A percentile compares a stretch with the other conserved stretches of the same genome.
Conservation (phyloP, 2,113 vertebrate species). For the Sitta europaea region DNA sequence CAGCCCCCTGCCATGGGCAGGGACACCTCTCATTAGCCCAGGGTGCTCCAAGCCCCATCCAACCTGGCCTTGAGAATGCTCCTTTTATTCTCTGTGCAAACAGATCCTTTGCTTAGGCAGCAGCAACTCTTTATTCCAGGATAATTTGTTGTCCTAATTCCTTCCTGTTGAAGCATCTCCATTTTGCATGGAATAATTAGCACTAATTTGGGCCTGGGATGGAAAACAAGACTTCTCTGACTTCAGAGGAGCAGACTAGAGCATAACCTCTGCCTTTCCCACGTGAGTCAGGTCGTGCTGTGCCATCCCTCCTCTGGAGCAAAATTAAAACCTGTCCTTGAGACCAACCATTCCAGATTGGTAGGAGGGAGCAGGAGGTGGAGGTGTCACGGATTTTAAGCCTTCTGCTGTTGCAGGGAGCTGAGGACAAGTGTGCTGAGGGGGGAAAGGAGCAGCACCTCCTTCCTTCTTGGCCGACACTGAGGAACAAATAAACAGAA, state of each 20-base stretch:
- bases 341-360: background rate
- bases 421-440: background rate
- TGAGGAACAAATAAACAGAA: background rate
- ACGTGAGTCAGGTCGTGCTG: background rate
- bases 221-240: background rate
- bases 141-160: conserved; percentile 54
- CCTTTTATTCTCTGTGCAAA: background rate
- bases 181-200: conserved; percentile 38
- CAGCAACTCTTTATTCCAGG: background rate
- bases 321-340: background rate
- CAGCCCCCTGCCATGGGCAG: background rate
- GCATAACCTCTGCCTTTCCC: background rate
- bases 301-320: background rate
- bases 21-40: background rate
- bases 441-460: background rate
- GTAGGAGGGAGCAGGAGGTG: background rate
- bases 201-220: conserved; percentile 19
- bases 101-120: background rate
- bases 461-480: background rate
- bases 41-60: background rate
- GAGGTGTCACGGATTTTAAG: background rate
- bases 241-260: background rate
- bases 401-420: background rate
- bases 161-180: conserved; percentile 24
- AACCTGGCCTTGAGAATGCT: background rate